phyloP scores from a whole-genome alignment of 1,140 invertebrate species.

The Caenorhabditis brenneri region DNA sequence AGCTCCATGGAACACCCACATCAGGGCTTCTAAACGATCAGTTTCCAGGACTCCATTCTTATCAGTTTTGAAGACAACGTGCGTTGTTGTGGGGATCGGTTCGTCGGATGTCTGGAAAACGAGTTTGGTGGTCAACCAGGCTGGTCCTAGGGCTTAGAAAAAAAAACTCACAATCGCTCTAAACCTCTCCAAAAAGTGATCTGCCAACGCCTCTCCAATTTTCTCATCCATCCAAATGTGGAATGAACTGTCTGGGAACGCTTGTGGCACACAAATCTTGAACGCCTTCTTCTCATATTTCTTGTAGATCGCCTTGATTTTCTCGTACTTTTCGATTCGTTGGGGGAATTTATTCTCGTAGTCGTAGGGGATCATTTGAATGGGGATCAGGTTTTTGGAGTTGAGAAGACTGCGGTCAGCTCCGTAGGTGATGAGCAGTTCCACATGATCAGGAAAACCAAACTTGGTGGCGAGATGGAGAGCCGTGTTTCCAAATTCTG shows the following conservation, averaged over 20 bases:
- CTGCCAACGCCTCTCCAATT: no score
- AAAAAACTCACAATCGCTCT: background rate
- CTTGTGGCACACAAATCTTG: background rate
- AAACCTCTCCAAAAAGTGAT: background rate
- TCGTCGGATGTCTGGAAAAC: background rate
- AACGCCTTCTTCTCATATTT: background rate
- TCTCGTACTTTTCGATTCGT: background rate
- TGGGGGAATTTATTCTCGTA: background rate
- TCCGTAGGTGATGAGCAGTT: background rate
- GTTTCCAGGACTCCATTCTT: background rate
- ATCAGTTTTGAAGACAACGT: background rate
- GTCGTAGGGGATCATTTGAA: background rate
- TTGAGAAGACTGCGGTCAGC: background rate
- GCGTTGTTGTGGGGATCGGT: background rate
- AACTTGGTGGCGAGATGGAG: background rate
- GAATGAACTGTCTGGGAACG: background rate
- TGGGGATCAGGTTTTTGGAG: background rate
- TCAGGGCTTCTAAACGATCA: background rate
- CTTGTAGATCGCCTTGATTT: background rate
- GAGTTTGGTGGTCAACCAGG: no score
- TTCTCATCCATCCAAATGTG: no score
- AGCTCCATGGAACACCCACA: background rate
- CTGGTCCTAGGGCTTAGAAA: no score
- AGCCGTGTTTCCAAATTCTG: constrained; percentile 9
- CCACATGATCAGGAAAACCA: background rate